Conservation (phyloP, 2,888 invertebrate genomes). For the Leptinotarsa juncta region DNA sequence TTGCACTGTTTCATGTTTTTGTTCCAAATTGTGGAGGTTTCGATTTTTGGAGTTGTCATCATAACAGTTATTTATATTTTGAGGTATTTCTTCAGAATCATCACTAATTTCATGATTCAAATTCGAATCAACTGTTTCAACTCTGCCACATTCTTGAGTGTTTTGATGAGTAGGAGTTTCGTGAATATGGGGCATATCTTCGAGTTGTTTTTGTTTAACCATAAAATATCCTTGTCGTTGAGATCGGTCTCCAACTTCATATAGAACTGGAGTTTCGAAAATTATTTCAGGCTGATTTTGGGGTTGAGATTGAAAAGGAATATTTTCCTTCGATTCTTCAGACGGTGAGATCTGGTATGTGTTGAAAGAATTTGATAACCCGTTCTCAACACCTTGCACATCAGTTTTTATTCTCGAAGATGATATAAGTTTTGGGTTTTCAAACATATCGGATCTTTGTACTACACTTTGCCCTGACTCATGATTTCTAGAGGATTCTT, state of each 20-base stretch:
- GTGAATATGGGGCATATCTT: neutral
- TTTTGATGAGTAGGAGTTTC: neutral
- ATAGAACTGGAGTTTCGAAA: constrained; percentile 24
- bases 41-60: neutral
- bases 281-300: constrained; percentile 15
- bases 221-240: constrained; percentile 28
- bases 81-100: neutral
- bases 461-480: neutral
- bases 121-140: neutral
- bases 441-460: constrained; percentile 7
- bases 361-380: neutral
- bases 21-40: neutral
- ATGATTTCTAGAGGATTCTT: constrained; percentile 14
- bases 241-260: constrained; percentile 13
- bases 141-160: neutral
- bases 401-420: constrained; percentile 25
- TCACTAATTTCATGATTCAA: neutral
- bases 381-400: constrained; percentile 19
- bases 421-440: constrained; percentile 19
- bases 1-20: neutral
- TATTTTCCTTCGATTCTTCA: neutral
- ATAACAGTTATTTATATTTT: neutral
- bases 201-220: constrained; percentile 26
- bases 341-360: neutral
- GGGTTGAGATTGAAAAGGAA: neutral